phyloP scores from a whole-genome alignment of 1,140 invertebrate species.

The Telenomus remus region DNA sequence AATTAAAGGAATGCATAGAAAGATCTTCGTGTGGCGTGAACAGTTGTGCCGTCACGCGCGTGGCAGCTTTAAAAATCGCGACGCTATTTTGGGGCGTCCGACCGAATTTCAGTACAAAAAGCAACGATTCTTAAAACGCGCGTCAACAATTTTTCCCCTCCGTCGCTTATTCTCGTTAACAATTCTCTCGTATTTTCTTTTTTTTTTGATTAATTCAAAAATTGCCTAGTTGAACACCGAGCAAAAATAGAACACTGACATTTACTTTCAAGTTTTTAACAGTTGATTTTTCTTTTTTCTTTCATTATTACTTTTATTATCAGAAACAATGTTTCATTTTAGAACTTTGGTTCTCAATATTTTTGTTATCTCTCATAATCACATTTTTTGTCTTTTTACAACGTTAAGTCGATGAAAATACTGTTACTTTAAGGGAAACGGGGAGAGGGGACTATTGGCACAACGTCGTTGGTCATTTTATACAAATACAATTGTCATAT shows the following conservation, averaged over 20 bases:
- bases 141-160: constrained; percentile 1
- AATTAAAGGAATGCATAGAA: constrained; percentile 40
- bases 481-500: constrained; percentile 27
- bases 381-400: constrained; percentile 1
- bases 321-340: too few species aligned
- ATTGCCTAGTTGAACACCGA: constrained; percentile 11
- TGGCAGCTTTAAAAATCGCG: constrained; percentile 16
- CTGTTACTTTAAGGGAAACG: constrained; percentile 7
- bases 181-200: background rate
- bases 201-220: too few species aligned
- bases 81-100: constrained; percentile 25
- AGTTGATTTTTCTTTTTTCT: too few species aligned
- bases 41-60: background rate
- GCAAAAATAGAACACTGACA: constrained; percentile 11
- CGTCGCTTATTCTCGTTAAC: background rate
- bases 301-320: too few species aligned
- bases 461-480: constrained; percentile 19
- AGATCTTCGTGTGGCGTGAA: constrained; percentile 12
- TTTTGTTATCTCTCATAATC: too few species aligned
- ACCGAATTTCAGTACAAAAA: constrained; percentile 12
- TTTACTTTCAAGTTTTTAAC: background rate
- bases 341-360: too few species aligned
- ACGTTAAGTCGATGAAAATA: constrained; percentile 14
- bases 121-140: too few species aligned
- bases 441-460: constrained; percentile 13